Evolutionary conservation across 1,140 invertebrate genomes (phyloP).

Genomic region (Phocides pigmalion): DNA sequence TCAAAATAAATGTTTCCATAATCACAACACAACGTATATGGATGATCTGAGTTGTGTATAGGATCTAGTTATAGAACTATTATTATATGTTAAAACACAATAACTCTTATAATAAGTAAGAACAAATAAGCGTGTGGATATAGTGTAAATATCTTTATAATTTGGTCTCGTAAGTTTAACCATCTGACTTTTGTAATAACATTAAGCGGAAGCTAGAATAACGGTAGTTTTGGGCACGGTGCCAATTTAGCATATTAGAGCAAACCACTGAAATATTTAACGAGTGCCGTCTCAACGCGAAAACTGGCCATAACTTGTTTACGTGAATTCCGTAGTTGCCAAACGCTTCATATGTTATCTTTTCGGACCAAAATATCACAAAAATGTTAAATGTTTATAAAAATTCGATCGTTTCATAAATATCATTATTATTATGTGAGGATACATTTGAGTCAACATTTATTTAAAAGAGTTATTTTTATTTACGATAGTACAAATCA

Average conservation of each 20-base stretch:
- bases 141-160: conserved; percentile 3
- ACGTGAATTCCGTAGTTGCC: conserved; percentile 28
- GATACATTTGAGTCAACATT: no score
- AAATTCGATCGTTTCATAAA: no score
- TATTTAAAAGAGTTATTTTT: no score
- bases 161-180: conserved; percentile 13
- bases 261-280: conserved; percentile 29
- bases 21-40: no score
- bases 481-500: no score
- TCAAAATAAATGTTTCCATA: no score
- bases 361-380: neutral
- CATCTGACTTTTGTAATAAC: conserved; percentile 14
- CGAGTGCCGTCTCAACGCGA: conserved; percentile 19
- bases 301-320: conserved; percentile 25
- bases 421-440: no score
- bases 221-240: conserved; percentile 11
- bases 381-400: neutral
- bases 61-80: no score
- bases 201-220: conserved; percentile 12
- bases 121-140: neutral
- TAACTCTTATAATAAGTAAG: no score
- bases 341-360: conserved; percentile 5
- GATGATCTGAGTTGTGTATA: no score
- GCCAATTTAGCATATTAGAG: conserved; percentile 27
- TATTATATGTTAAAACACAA: no score